Base-by-base conservation (phyloP, 2,888 invertebrate species). In the Trichacis sp. region DNA sequence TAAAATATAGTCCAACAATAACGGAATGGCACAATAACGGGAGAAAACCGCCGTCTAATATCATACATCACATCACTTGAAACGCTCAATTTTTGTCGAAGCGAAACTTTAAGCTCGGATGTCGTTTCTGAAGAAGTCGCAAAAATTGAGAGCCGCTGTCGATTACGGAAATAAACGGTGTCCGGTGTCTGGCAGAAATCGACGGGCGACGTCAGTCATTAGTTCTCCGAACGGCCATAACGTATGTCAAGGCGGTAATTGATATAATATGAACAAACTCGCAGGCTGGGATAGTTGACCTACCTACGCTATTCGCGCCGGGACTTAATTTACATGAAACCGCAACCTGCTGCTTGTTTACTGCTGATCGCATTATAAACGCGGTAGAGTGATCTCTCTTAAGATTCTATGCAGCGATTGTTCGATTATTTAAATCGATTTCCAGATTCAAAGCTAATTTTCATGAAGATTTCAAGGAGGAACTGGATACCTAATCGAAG, bases 301-400 rank as follows among this genome's bases (percentile, higher is more conserved):
- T 60, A 56, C 68, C 64, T 56, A 64, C 64, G 61, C 68, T 57
- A 57, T 50, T 38, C 20, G 20, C 24, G 19, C 6, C 19, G 42
- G 57, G 57, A 30, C 50, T 51, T 42, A 48, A 57, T 63, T 63
- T 60, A 60, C 54, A 67, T 55, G 52, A 63, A 52, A 33, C 42
- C 36, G 55, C 61, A 68, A 64, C 56, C 62, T 60, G 68, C 52
- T 17, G 52, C 64, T 61, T 55, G 61, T 55, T 61, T 52, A 52
- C 51, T 52, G 49, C 51, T 45, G 17, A 45, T 17, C 57, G 47
- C 33, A 18, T 51, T 49, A 48, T 19, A 36, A 64, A 38, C 43
- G 49, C 30, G 48, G 29, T 29, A 17, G 29, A 18, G 17, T 11
- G 49, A 14, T 15, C 5, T 4, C 42, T 17, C 15, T 15, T n/a